Evolutionary conservation across 2,797 vertebrate species (phyloP).

Genomic region (Prunella strophiata): DNA sequence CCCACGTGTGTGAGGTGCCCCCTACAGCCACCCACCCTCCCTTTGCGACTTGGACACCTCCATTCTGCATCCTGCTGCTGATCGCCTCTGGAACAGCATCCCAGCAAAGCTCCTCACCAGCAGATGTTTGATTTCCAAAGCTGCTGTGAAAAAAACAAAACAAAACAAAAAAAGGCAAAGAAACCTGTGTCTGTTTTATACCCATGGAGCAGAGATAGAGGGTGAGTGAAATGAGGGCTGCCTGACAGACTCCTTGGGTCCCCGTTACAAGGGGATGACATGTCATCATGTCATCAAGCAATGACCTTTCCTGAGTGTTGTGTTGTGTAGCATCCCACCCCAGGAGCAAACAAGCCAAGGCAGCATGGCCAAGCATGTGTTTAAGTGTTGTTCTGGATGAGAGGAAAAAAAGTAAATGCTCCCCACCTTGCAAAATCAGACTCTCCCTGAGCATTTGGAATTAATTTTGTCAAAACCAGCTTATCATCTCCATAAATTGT

Average conservation of each 20-base stretch:
- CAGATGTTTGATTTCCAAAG: neutral
- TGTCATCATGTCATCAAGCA: neutral
- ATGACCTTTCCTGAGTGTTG: neutral
- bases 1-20: accelerated
- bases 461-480: constrained; percentile 31
- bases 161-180: neutral
- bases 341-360: neutral
- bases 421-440: constrained; percentile 37
- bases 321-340: neutral
- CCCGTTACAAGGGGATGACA: accelerated
- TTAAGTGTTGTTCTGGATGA: constrained; percentile 30
- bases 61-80: neutral
- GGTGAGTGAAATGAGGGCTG: neutral
- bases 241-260: neutral
- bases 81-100: neutral
- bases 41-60: neutral
- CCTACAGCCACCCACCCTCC: neutral
- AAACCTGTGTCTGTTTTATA: neutral
- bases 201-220: neutral
- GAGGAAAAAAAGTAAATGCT: neutral
- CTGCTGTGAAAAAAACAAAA: neutral
- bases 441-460: constrained; percentile 36
- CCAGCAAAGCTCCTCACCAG: neutral
- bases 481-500: constrained; percentile 52
- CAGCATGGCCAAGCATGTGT: neutral